A percentile compares a stretch with the other conserved stretches of the same genome.
Conservation (phyloP, 2,113 vertebrate species). For the Pogonocichla stellata region DNA sequence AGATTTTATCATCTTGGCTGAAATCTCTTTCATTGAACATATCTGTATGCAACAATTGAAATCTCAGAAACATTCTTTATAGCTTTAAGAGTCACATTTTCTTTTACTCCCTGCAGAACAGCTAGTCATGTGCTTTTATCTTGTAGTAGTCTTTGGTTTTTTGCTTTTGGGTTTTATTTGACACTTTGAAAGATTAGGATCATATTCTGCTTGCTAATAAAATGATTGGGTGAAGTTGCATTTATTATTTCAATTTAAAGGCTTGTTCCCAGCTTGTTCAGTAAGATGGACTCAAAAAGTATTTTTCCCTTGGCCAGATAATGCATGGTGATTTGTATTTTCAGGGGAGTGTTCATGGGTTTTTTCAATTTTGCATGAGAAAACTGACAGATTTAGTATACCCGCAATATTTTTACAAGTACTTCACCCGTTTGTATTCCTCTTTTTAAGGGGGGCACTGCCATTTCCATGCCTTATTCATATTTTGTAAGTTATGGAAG, state of each 20-base stretch:
- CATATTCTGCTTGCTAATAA: background rate
- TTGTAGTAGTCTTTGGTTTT: background rate
- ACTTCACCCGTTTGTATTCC: background rate
- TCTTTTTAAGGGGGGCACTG: background rate
- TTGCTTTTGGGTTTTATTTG: background rate
- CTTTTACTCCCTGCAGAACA: background rate
- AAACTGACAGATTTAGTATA: background rate
- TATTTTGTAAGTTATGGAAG: background rate
- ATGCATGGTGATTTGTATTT: background rate
- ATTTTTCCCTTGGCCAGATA: background rate
- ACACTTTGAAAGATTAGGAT: background rate
- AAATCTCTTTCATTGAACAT: background rate
- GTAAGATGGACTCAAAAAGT: background rate
- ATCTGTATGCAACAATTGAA: background rate
- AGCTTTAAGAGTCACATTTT: background rate
- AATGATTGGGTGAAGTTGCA: background rate
- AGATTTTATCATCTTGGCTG: background rate
- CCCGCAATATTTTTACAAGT: background rate
- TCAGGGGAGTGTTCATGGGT: background rate
- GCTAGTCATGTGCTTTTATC: background rate
- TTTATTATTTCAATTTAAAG: background rate
- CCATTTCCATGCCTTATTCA: background rate
- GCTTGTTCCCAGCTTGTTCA: background rate
- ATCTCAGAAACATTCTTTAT: background rate
- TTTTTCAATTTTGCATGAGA: background rate